A percentile compares a stretch with the other conserved stretches of the same genome.
phyloP scores from a whole-genome alignment of 2,888 invertebrate species.

The Gandaritis pyraliata region DNA sequence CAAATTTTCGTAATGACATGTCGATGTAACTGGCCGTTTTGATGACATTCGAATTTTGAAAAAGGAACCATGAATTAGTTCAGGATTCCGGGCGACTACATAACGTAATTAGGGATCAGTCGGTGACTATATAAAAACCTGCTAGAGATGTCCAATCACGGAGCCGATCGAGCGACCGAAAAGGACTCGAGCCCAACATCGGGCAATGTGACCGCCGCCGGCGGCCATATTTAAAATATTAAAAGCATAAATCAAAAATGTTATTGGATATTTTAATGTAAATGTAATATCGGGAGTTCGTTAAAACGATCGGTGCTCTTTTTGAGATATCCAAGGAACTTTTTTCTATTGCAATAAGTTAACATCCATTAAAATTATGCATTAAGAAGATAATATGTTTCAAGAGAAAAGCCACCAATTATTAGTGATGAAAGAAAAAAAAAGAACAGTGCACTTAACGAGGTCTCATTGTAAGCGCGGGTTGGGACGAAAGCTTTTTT shows the following conservation, averaged over 20 bases:
- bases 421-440: constrained; percentile 52
- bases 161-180: constrained; percentile 59
- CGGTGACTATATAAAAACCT: constrained; percentile 58
- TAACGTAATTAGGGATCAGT: constrained; percentile 75
- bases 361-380: constrained; percentile 45
- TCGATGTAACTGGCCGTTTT: constrained; percentile 47
- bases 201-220: constrained; percentile 67
- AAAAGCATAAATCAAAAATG: constrained; percentile 77
- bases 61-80: constrained; percentile 57
- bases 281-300: constrained; percentile 62
- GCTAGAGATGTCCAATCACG: constrained; percentile 69
- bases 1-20: constrained; percentile 48
- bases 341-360: constrained; percentile 52
- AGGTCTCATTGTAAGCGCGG: constrained; percentile 67
- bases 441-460: constrained; percentile 66
- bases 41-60: constrained; percentile 50
- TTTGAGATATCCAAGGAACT: constrained; percentile 46
- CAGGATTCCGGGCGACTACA: constrained; percentile 59
- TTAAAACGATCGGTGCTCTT: constrained; percentile 48
- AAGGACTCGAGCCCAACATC: constrained; percentile 56
- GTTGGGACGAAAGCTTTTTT: constrained; percentile 51
- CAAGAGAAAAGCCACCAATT: constrained; percentile 57
- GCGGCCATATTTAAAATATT: constrained; percentile 79
- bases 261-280: constrained; percentile 77
- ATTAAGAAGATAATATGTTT: constrained; percentile 43